Evolutionary conservation across 1,140 invertebrate species (phyloP).

Genomic region (Drosophila sturtevanti): DNA sequence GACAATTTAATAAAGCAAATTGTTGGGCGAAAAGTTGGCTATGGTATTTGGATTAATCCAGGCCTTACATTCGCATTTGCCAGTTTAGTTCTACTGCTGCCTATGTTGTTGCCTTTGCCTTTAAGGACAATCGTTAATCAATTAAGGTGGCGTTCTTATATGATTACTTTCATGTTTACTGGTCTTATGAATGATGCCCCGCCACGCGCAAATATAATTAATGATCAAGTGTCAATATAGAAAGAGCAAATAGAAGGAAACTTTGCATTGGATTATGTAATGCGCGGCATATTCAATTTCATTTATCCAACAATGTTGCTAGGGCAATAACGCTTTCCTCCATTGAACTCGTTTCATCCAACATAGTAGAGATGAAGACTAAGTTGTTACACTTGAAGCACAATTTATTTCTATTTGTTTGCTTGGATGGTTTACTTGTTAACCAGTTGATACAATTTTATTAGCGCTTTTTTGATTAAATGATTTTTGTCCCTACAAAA

Average conservation of each 20-base stretch:
- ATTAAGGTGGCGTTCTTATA: slow-evolving; percentile 63
- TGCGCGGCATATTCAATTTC: slow-evolving; percentile 51
- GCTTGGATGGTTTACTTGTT: slow-evolving; percentile 2
- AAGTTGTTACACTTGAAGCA: slow-evolving; percentile 7
- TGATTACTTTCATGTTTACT: slow-evolving; percentile 34
- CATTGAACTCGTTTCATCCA: not conserved
- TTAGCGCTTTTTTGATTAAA: not conserved
- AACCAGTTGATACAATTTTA: not conserved
- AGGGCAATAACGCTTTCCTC: slow-evolving; percentile 2
- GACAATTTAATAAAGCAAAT: slow-evolving; percentile 76
- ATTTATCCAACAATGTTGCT: slow-evolving; percentile 51
- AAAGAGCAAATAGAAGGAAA: slow-evolving; percentile 26
- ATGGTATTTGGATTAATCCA: slow-evolving; percentile 36
- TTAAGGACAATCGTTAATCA: slow-evolving; percentile 57
- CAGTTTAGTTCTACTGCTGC: not conserved
- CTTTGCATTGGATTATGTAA: slow-evolving; percentile 65
- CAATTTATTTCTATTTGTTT: slow-evolving; percentile 43
- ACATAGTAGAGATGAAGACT: not conserved
- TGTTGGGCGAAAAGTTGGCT: slow-evolving; percentile 51
- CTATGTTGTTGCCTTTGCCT: not conserved
- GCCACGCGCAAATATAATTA: slow-evolving; percentile 72
- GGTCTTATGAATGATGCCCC: slow-evolving; percentile 33
- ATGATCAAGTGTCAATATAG: slow-evolving; percentile 70
- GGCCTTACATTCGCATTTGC: slow-evolving; percentile 8
- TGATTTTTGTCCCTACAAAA: no score